Conservation (phyloP, 2,113 vertebrate species). For the Ptyas mucosa region DNA sequence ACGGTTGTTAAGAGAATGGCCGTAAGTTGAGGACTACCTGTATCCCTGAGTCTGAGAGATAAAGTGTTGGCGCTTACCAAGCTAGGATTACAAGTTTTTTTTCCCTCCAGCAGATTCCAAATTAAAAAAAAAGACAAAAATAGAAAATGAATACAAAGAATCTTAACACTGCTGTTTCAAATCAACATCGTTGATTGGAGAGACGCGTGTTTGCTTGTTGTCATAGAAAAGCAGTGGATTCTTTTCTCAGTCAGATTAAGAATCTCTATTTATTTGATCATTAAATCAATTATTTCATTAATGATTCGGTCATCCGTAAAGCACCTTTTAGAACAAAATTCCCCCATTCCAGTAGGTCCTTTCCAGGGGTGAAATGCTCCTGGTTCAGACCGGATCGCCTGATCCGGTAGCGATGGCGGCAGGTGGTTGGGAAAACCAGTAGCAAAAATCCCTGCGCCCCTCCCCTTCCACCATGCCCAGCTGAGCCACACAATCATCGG, state of each 20-base stretch:
- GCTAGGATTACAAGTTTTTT: neutral
- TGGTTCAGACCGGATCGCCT: no score
- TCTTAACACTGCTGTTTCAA: neutral
- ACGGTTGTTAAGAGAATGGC: no score
- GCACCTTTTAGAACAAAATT: neutral
- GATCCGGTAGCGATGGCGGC: no score
- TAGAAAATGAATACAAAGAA: neutral
- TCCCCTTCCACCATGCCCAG: no score
- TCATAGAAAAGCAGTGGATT: neutral
- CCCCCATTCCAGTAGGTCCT: neutral
- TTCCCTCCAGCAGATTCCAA: neutral
- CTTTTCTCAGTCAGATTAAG: neutral
- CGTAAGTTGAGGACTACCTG: no score
- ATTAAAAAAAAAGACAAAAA: neutral
- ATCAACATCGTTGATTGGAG: neutral
- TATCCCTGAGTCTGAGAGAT: neutral
- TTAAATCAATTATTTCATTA: neutral
- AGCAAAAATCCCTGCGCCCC: no score
- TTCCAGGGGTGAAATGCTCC: no score
- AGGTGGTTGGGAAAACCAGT: no score
- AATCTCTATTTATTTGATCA: neutral
- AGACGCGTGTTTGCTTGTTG: neutral
- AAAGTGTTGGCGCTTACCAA: neutral
- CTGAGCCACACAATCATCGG: no score
- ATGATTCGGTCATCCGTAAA: neutral